Evolutionary conservation across 2,888 invertebrate species (phyloP).

Genomic region (Pachliopta kotzebuea): DNA sequence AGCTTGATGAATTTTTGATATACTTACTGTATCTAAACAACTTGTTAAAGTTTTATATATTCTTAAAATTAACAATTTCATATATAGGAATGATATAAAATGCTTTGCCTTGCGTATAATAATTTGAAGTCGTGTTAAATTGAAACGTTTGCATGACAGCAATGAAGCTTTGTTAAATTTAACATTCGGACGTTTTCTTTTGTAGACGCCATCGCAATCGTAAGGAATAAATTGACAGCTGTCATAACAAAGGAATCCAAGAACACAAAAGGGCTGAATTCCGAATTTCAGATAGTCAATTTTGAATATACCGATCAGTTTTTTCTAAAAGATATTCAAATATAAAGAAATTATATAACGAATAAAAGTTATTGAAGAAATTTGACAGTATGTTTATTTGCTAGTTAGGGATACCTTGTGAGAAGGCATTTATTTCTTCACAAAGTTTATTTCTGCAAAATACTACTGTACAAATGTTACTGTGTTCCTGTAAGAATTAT

Average conservation of each 20-base stretch:
- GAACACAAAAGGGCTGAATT: background rate
- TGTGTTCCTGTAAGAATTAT: no score
- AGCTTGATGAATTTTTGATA: no score
- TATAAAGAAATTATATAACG: background rate
- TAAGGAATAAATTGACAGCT: constrained; percentile 11
- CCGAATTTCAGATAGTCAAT: background rate
- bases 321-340: background rate
- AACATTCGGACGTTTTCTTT: constrained; percentile 8
- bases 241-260: constrained; percentile 14
- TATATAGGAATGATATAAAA: no score
- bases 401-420: no score
- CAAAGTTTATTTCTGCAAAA: no score
- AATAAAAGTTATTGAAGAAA: background rate
- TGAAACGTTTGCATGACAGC: background rate
- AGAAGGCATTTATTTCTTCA: no score
- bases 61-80: no score
- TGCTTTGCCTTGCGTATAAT: no score
- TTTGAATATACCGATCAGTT: background rate
- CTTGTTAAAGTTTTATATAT: no score
- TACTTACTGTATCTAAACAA: no score
- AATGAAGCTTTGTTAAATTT: constrained; percentile 7
- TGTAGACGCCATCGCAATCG: constrained; percentile 4
- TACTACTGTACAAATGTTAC: no score
- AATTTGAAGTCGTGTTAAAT: background rate
- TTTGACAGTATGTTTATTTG: no score